phyloP scores from a whole-genome alignment of 2,797 vertebrate species.

The Argentina silus region DNA sequence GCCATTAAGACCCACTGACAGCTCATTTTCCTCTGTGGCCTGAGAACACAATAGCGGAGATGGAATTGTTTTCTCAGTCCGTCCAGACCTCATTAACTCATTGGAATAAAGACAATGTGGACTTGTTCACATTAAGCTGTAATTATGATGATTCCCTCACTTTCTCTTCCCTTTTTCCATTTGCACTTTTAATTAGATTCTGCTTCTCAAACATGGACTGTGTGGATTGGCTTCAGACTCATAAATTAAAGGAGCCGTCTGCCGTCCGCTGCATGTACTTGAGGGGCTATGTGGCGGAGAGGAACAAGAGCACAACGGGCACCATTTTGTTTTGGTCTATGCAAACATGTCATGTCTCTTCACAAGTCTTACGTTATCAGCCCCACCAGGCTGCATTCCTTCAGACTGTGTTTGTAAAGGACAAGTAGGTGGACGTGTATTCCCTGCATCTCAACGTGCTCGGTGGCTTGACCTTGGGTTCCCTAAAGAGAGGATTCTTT shows the following conservation, averaged over 20 bases:
- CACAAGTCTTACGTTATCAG: constrained; percentile 57
- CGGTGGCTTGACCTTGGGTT: constrained; percentile 66
- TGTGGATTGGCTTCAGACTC: constrained; percentile 61
- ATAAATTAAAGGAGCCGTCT: constrained; percentile 51
- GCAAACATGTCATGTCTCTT: constrained; percentile 56
- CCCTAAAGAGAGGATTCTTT: constrained; percentile 53
- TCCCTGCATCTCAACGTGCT: constrained; percentile 47
- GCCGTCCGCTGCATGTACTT: constrained; percentile 32
- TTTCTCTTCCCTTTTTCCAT: constrained; percentile 42
- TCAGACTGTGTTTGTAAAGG: constrained; percentile 55
- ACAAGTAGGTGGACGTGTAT: constrained; percentile 69
- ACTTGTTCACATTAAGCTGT: constrained; percentile 78
- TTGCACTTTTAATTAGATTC: constrained; percentile 76
- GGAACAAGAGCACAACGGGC: neutral
- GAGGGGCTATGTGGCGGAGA: neutral
- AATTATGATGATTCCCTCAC: constrained; percentile 72
- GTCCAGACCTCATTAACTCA: constrained; percentile 79
- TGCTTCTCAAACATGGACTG: constrained; percentile 56
- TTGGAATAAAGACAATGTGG: constrained; percentile 77
- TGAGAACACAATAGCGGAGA: constrained; percentile 71
- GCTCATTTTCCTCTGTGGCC: constrained; percentile 73
- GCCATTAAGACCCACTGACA: constrained; percentile 74
- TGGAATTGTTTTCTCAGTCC: constrained; percentile 65
- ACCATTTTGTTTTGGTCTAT: neutral
- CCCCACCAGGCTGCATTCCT: constrained; percentile 64